Evolutionary conservation across 1,140 invertebrate species (phyloP), one percentile per base, ranked within the genome.

Genomic region (Physella acuta): DNA sequence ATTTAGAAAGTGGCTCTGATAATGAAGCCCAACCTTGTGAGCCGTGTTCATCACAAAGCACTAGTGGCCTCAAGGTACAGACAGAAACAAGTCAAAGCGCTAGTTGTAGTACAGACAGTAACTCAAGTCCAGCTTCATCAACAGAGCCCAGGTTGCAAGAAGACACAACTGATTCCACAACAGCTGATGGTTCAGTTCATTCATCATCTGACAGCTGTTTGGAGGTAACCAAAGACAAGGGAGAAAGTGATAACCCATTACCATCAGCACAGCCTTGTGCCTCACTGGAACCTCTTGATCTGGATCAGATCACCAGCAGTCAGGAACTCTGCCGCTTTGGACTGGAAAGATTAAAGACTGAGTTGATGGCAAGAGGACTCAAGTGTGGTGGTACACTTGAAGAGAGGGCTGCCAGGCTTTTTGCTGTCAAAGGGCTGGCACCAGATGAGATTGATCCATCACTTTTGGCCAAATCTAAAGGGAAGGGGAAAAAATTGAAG

Each of bases 381-480:
- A 86, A 86, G 72, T 86, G 84, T 80, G 85, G 85, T 24, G 86
- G 86, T 17, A 85, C 79, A 20, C 64, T 87, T 8, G 31, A 81
- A 59, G 74, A 87, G 64, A 70, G 86, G 61, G 85, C 84, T 8
- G 68, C 81, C 39, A 76, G 86, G 70, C 73, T 87, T 24, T 87
- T 79, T 64, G 81, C 83, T 36, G 80, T 86, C 8, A 83, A 82
- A 73, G 85, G 85, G 17, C 61, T 86, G 17, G 60, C 75, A 0
- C 61, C 60, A 5, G 79, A 83, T 51, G 65, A 86, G 64, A 85
- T 85, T 65, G 74, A 79, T 49, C 71, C 80, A 52, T 73, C 76
- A 24, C 69, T 86, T 26, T 72, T 85, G n/a, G 79, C 82, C 14
- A 86, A 85, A 70, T 75, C 76, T 16, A 67, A 67, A 62, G 53